phyloP scores from a whole-genome alignment of 2,113 vertebrate species.

The Tiliqua scincoides region DNA sequence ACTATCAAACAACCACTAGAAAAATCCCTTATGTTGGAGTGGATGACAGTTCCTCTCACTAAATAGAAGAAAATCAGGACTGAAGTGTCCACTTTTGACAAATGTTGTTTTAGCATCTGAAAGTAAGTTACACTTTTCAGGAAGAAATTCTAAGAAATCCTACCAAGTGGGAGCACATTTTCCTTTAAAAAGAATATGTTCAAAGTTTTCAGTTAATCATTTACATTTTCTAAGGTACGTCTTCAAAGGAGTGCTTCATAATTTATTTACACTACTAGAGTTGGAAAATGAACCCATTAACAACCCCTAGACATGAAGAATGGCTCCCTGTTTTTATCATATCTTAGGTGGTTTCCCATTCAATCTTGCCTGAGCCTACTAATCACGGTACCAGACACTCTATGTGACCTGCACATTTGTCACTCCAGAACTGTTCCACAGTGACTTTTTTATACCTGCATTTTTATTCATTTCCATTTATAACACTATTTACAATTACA shows the following conservation, averaged over 20 bases:
- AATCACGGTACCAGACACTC: neutral
- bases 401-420: neutral
- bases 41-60: no score
- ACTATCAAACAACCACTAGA: no score
- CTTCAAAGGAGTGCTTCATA: constrained; percentile 1
- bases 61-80: no score
- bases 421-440: neutral
- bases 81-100: no score
- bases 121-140: neutral
- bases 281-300: constrained; percentile 1
- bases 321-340: neutral
- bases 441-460: neutral
- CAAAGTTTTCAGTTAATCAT: neutral
- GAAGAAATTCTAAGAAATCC: neutral
- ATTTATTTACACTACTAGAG: neutral
- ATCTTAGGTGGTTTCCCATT: neutral
- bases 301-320: constrained; percentile 11
- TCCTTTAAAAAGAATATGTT: neutral
- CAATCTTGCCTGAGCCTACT: rapidly evolving
- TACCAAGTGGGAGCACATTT: neutral
- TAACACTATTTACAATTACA: neutral
- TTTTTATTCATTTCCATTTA: neutral
- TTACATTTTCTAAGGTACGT: constrained; percentile 7
- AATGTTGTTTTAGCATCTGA: neutral
- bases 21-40: no score